Percentiles rank a stretch among this genome's conserved stretches.
Evolutionary conservation across 2,888 invertebrate genomes (phyloP).

Genomic region (Camponotus fellah): DNA sequence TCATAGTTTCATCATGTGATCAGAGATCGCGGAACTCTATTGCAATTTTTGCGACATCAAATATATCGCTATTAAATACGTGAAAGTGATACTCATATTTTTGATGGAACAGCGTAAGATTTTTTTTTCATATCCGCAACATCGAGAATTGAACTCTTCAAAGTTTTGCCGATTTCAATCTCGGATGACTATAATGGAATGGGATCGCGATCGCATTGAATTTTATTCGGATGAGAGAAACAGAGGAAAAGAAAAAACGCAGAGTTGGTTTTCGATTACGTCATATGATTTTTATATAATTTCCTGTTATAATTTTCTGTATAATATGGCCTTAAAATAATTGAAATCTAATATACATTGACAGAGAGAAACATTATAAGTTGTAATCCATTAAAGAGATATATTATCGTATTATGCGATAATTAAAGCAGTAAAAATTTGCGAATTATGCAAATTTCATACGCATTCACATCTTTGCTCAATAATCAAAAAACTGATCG

Average conservation of each 20-base stretch:
- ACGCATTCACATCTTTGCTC: not conserved
- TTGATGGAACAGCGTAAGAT: constrained; percentile 19
- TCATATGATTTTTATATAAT: constrained; percentile 1
- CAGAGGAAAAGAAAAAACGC: not conserved
- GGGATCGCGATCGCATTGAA: constrained; percentile 40
- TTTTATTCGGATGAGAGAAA: constrained; percentile 13
- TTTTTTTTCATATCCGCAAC: constrained; percentile 14
- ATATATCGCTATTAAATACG: constrained; percentile 12
- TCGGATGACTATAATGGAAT: constrained; percentile 40
- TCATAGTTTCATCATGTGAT: constrained; percentile 1
- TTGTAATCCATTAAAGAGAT: not conserved
- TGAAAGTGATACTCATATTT: constrained; percentile 19
- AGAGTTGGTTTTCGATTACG: constrained; percentile 11
- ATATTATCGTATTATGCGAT: not conserved
- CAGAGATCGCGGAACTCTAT: constrained; percentile 5
- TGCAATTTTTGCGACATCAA: constrained; percentile 28
- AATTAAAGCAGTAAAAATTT: not conserved
- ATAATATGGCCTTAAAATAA: constrained; percentile 44
- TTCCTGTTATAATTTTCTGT: not conserved
- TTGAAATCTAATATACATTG: constrained; percentile 27
- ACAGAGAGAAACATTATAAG: not conserved
- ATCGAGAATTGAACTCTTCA: constrained; percentile 32
- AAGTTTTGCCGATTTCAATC: constrained; percentile 42
- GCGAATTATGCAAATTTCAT: not conserved
- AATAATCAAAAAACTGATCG: not conserved